Conservation (phyloP, 2,888 invertebrate genomes). For the Epirrhoe tristata region DNA sequence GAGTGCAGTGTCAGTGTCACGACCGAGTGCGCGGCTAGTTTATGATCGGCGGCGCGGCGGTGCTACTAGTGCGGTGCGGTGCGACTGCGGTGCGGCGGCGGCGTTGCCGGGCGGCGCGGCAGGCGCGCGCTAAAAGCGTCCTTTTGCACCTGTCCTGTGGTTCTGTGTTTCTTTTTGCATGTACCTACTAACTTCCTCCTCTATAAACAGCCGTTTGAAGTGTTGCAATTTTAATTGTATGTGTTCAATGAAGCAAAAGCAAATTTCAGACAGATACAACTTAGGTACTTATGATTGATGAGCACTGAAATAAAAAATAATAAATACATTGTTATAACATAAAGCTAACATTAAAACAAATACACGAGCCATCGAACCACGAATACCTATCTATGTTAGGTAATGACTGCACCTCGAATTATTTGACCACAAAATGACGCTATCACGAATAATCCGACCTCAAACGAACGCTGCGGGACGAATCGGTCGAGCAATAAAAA, state of each 20-base stretch:
- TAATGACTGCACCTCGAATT: neutral
- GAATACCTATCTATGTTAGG: neutral
- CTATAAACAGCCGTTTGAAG: neutral
- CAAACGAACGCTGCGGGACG: neutral
- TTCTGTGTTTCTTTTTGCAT: neutral
- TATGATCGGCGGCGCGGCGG: neutral
- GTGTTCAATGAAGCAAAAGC: no score
- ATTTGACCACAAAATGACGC: neutral
- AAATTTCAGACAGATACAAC: no score
- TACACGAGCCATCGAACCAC: neutral
- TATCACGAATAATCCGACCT: neutral
- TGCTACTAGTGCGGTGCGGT: neutral
- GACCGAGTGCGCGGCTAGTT: neutral
- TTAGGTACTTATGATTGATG: no score
- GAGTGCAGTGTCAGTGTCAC: neutral
- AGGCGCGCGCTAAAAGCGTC: neutral
- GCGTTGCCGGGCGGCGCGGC: neutral
- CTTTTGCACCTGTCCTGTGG: neutral
- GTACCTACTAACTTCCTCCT: neutral
- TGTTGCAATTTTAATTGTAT: neutral
- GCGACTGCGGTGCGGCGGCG: neutral
- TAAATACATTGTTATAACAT: neutral
- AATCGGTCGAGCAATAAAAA: constrained; percentile 4
- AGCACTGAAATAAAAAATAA: neutral
- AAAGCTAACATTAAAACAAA: neutral